Conservation (phyloP, 2,113 vertebrate genomes). For the Rhinoderma darwinii region DNA sequence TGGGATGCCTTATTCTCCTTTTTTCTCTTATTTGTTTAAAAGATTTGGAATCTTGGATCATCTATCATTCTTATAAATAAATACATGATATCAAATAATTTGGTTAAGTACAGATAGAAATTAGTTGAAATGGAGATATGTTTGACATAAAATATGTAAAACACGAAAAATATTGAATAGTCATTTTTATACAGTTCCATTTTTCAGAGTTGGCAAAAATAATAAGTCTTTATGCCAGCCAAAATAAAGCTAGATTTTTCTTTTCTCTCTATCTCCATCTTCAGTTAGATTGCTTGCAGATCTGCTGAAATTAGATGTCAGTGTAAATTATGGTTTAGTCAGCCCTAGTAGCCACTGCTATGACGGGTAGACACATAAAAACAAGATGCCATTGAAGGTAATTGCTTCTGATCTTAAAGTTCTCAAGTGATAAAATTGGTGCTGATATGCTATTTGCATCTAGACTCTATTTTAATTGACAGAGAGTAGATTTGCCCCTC, state of each 20-base stretch:
- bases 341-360: constrained; percentile 74
- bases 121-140: constrained; percentile 70
- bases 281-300: constrained; percentile 81
- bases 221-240: constrained; percentile 75
- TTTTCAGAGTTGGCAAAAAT: constrained; percentile 74
- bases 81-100: constrained; percentile 68
- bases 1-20: constrained; percentile 56
- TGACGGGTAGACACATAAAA: constrained; percentile 78
- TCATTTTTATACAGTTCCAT: constrained; percentile 64
- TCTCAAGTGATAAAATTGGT: constrained; percentile 83
- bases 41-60: constrained; percentile 43
- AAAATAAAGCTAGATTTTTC: constrained; percentile 76
- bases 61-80: constrained; percentile 58
- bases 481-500: constrained; percentile 66
- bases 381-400: constrained; percentile 82
- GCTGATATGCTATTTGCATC: constrained; percentile 86
- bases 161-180: constrained; percentile 52
- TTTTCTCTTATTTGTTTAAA: constrained; percentile 58
- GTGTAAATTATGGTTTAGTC: constrained; percentile 85
- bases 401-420: constrained; percentile 84
- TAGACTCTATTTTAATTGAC: constrained; percentile 75
- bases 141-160: constrained; percentile 74
- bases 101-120: constrained; percentile 69
- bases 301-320: constrained; percentile 94
- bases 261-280: constrained; percentile 75